Evolutionary conservation across 1,140 invertebrate species (phyloP).

Genomic region (Drosophila equinoxialis): DNA sequence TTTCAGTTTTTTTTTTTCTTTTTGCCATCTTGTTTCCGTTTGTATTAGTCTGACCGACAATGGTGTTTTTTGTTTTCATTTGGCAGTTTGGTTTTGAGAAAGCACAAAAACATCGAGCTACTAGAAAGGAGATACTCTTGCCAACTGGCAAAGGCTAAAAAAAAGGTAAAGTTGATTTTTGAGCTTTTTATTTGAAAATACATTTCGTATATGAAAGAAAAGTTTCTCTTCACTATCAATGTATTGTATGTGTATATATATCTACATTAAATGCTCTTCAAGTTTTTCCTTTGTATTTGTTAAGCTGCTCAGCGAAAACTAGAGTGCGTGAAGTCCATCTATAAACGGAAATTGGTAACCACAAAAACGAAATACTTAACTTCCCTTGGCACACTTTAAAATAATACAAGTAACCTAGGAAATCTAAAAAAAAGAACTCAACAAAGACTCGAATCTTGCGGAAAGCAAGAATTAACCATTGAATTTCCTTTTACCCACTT

Average conservation of each 20-base stretch:
- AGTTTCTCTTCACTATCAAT: neutral
- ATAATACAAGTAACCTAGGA: neutral
- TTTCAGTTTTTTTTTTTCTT: neutral
- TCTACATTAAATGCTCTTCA: neutral
- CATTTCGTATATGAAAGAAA: slow-evolving; percentile 7
- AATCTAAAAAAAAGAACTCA: neutral
- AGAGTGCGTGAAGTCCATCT: neutral
- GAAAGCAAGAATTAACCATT: neutral
- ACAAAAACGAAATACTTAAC: neutral
- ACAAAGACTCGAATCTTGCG: neutral
- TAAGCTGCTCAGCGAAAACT: slow-evolving; percentile 2
- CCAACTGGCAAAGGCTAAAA: neutral
- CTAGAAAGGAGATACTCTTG: slow-evolving; percentile 9
- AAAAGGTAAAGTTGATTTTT: slow-evolving; percentile 14
- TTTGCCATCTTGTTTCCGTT: slow-evolving; percentile 20
- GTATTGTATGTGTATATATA: too few relatives aligned
- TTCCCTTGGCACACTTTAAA: neutral
- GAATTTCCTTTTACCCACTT: neutral
- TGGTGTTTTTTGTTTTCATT: slow-evolving; percentile 21
- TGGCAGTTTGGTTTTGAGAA: slow-evolving; percentile 1
- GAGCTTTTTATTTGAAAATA: slow-evolving; percentile 9
- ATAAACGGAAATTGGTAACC: slow-evolving; percentile 11
- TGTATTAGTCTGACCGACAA: slow-evolving; percentile 21
- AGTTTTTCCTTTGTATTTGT: neutral
- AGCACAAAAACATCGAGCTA: slow-evolving; percentile 14